These are phyloP conservation scores for Candidula unifasciata DNA, from an alignment of 2,888 invertebrate species.

Conservation along the genomic window DNA sequence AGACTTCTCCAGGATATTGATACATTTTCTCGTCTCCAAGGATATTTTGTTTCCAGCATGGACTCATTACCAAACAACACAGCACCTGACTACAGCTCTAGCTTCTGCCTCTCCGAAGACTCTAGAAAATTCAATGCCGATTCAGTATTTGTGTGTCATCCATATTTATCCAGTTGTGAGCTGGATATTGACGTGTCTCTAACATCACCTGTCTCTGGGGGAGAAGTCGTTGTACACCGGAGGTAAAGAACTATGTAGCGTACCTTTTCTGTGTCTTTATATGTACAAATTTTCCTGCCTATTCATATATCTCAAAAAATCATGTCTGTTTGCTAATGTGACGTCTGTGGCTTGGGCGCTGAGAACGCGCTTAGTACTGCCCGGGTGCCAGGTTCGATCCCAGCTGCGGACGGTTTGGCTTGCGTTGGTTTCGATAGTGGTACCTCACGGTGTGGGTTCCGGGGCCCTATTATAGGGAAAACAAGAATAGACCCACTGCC, in stretches of 20 bases:
- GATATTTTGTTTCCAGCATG: neutral
- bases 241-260: slow-evolving; percentile 54
- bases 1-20: neutral
- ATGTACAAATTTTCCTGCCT: no score
- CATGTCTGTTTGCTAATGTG: no score
- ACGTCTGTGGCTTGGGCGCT: no score
- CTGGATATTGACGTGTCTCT: neutral
- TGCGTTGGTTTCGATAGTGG: no score
- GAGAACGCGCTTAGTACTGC: no score
- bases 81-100: neutral
- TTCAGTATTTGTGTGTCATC: neutral
- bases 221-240: slow-evolving; percentile 64
- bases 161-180: neutral
- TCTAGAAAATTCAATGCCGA: neutral
- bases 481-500: no score
- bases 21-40: neutral
- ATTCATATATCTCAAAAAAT: no score
- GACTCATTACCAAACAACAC: neutral
- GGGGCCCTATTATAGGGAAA: no score
- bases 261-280: no score
- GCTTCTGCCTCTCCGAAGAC: neutral
- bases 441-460: no score
- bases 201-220: slow-evolving; percentile 53
- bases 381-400: no score
- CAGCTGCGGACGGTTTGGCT: no score